Evolutionary conservation across 2,113 vertebrate species (phyloP), one percentile per base, ranked within the genome.

Genomic region (Malurus elegans): DNA sequence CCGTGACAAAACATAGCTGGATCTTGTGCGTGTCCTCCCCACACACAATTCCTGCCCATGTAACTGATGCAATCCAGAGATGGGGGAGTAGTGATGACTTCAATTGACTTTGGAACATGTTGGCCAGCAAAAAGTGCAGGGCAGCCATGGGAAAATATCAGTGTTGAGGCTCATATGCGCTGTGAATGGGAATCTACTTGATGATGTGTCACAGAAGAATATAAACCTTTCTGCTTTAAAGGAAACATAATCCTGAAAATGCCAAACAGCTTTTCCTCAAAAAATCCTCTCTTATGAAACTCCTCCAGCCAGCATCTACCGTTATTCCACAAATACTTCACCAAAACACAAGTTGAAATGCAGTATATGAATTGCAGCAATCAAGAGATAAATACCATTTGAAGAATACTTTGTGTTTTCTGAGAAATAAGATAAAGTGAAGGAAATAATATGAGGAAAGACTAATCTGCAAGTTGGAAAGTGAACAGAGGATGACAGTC

Each of bases 141-240:
- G 18, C 25, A 69, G 9, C 3, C 11, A 36, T 1, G 2, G 12
- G 25, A 87, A 86, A 60, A 56, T 10, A 38, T 12, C 42, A 48
- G 7, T 8, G 13, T 31, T 48, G 44, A 89, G 16, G 50, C 9
- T n/a, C 47, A 56, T 0, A 0, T 36, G 18, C 3, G 2, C 29
- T 3, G 0, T 62, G 42, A 92, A 69, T 54, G 17, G 32, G 10
- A 92, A 67, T 20, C 47, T 40, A 32, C 14, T 28, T 23, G 10
- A 57, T 4, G 3, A 14, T 18, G 47, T 50, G 9, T 48, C 45
- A 84, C 14, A 82, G 23, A 76, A 9, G 4, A 84, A 51, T 4
- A 78, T 4, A 73, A 86, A 42, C 2, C 4, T 78, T 64, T 34
- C 48, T 61, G 4, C 1, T 6, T 61, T 45, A 44, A 28, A 32